These are phyloP conservation scores for Phaethon lepturus DNA, from an alignment of 2,113 vertebrate genomes.

Conservation along the genomic window DNA sequence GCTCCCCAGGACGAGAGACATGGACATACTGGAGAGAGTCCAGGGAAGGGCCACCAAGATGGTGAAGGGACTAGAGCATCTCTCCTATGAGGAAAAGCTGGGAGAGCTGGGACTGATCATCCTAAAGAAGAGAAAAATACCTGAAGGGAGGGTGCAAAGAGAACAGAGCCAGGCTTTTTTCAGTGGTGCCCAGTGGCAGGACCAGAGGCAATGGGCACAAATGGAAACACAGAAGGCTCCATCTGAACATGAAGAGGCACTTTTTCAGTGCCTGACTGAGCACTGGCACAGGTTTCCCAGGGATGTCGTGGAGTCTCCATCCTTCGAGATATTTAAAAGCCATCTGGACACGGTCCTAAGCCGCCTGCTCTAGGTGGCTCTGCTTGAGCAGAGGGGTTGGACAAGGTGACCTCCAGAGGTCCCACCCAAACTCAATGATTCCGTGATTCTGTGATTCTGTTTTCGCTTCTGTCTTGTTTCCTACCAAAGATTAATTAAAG, in stretches of 20 bases:
- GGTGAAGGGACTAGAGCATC: not conserved
- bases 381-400: not conserved
- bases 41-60: not conserved
- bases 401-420: not conserved
- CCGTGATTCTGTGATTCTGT: not conserved
- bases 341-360: not conserved
- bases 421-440: not conserved
- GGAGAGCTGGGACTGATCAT: not conserved
- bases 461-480: not conserved
- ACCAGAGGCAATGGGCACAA: not conserved
- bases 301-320: not conserved
- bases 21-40: not conserved
- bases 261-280: not conserved
- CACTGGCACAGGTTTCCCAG: not conserved
- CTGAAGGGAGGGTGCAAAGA: not conserved
- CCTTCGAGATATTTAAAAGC: not conserved
- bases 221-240: not conserved
- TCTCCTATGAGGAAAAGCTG: not conserved
- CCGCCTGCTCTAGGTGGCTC: not conserved
- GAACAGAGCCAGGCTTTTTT: not conserved
- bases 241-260: not conserved
- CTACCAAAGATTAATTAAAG: not conserved
- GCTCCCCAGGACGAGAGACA: not conserved
- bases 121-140: not conserved
- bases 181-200: not conserved